Evolutionary conservation across 2,888 invertebrate species (phyloP).

Genomic region (Cheilosia vernalis): DNA sequence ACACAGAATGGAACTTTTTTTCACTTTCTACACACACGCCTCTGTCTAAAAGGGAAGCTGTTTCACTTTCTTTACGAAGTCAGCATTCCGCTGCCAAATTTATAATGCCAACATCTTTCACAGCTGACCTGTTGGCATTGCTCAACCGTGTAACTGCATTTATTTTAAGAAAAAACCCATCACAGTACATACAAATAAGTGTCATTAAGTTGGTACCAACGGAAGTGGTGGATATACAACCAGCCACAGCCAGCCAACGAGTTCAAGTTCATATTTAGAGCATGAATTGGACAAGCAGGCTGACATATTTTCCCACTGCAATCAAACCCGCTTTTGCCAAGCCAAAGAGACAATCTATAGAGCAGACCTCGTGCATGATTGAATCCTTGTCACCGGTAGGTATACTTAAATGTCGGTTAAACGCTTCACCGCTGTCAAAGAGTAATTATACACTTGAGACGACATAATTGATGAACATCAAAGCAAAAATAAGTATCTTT

Average conservation of each 20-base stretch:
- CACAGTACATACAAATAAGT: background rate
- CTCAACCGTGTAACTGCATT: constrained; percentile 60
- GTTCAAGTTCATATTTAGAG: constrained; percentile 75
- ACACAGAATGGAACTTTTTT: constrained; percentile 41
- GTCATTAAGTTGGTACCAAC: constrained; percentile 42
- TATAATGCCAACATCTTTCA: constrained; percentile 15
- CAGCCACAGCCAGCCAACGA: constrained; percentile 39
- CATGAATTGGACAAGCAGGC: constrained; percentile 50
- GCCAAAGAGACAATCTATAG: constrained; percentile 15
- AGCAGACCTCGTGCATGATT: constrained; percentile 34
- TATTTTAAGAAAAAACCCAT: constrained; percentile 1
- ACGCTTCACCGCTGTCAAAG: constrained; percentile 60
- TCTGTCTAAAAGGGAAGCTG: constrained; percentile 2
- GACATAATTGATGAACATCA: constrained; percentile 61
- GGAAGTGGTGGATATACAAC: constrained; percentile 36
- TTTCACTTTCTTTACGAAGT: constrained; percentile 57
- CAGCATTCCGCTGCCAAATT: constrained; percentile 28
- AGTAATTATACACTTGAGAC: constrained; percentile 58
- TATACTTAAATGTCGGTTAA: constrained; percentile 60
- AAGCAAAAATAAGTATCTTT: constrained; percentile 28
- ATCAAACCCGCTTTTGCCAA: constrained; percentile 25
- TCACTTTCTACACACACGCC: constrained; percentile 70
- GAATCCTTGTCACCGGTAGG: constrained; percentile 22
- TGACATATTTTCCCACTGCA: constrained; percentile 38
- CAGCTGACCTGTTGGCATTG: constrained; percentile 50